phyloP scores from a whole-genome alignment of 2,797 vertebrate genomes.

The Carcharodon carcharias region DNA sequence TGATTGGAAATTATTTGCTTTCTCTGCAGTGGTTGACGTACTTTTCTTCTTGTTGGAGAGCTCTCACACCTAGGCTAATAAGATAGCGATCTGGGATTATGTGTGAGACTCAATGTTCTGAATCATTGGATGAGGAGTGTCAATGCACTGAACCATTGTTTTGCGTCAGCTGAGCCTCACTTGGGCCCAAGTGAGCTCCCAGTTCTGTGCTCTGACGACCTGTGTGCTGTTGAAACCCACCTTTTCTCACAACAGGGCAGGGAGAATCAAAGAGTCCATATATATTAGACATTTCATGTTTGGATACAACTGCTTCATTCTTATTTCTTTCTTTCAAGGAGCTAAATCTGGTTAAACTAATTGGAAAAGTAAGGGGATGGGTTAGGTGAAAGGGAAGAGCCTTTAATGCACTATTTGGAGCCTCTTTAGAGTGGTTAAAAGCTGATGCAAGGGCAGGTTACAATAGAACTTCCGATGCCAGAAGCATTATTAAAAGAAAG shows the following conservation, averaged over 20 bases:
- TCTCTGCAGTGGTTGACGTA: background rate
- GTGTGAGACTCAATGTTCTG: no score
- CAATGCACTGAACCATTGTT: background rate
- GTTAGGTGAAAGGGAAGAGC: background rate
- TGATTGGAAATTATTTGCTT: background rate
- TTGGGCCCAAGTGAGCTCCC: background rate
- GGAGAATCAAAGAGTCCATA: background rate
- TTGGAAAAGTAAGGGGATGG: background rate
- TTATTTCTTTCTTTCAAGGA: background rate
- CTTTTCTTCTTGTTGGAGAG: background rate
- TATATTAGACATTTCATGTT: background rate
- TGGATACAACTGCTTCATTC: background rate
- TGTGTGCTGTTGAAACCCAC: background rate
- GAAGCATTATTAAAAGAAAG: no score
- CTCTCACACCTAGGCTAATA: no score
- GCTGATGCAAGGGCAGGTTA: background rate
- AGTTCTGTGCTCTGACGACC: background rate
- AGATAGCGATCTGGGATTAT: background rate
- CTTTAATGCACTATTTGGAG: background rate
- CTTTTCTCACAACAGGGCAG: background rate
- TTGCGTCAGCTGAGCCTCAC: background rate
- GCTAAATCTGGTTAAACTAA: background rate
- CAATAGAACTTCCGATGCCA: background rate
- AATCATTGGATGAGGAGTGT: no score
- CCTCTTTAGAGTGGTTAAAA: background rate